Conservation (phyloP, 2,888 invertebrate genomes). For the Tribolium freemani region DNA sequence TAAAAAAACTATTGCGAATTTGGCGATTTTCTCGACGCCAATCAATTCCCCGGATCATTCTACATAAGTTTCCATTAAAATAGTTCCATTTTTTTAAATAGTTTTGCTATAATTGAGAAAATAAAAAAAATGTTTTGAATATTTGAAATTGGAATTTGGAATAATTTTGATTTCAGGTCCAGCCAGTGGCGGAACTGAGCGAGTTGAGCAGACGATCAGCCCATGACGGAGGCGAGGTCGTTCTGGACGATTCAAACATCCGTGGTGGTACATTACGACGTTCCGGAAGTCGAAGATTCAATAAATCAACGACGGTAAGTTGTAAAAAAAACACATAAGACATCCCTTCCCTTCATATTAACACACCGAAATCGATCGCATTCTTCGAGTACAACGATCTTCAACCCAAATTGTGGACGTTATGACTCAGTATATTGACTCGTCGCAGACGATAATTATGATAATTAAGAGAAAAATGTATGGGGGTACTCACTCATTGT, state of each 20-base stretch:
- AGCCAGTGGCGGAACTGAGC: conserved; percentile 92
- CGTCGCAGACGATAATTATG: background rate
- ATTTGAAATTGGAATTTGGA: too few species aligned
- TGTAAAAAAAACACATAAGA: too few species aligned
- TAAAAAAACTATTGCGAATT: too few species aligned
- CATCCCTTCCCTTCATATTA: background rate
- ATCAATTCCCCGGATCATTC: too few species aligned
- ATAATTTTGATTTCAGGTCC: conserved; percentile 76
- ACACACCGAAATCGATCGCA: conserved; percentile 24
- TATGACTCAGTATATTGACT: background rate
- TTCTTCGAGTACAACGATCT: conserved; percentile 38
- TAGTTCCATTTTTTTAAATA: too few species aligned
- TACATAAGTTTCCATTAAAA: too few species aligned
- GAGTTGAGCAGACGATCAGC: conserved; percentile 86
- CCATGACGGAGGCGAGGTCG: conserved; percentile 77
- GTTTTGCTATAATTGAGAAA: too few species aligned
- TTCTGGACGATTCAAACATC: conserved; percentile 77
- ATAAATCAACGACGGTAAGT: conserved; percentile 75
- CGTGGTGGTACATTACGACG: conserved; percentile 85
- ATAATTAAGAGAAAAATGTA: background rate
- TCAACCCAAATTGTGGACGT: conserved; percentile 29
- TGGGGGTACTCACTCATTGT: background rate
- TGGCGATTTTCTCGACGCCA: too few species aligned
- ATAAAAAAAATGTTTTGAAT: too few species aligned
- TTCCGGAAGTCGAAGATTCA: conserved; percentile 85